Evolutionary conservation across 2,113 vertebrate species (phyloP).

Genomic region (Pycnonotus jocosus): DNA sequence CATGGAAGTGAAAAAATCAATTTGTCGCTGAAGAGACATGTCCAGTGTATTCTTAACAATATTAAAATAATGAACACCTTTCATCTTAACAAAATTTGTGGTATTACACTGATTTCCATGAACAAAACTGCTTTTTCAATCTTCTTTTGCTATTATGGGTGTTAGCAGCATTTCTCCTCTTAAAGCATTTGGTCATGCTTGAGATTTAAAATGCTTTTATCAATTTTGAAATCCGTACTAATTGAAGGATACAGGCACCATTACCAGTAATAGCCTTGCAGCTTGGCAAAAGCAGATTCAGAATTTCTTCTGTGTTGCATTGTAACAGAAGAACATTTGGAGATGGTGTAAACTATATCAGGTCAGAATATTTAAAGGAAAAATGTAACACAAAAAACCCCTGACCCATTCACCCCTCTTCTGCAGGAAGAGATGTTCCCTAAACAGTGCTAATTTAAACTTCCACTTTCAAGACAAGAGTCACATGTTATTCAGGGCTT

Average conservation of each 20-base stretch:
- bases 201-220: background rate
- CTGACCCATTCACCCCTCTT: background rate
- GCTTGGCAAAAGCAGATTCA: background rate
- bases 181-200: background rate
- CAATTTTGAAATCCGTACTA: background rate
- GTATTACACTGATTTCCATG: background rate
- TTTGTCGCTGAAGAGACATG: background rate
- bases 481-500: background rate
- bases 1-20: background rate
- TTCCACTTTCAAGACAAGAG: background rate
- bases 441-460: background rate
- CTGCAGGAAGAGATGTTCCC: background rate
- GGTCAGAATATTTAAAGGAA: background rate
- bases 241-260: background rate
- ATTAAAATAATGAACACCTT: background rate
- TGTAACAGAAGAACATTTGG: background rate
- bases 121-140: conserved; percentile 28
- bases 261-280: background rate
- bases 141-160: background rate
- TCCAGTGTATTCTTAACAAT: background rate
- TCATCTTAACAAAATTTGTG: background rate
- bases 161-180: background rate
- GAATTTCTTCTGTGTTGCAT: background rate
- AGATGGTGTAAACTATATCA: background rate
- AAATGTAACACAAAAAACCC: background rate